Conservation (phyloP, 2,797 vertebrate species). For the Ctenopoma multispine region DNA sequence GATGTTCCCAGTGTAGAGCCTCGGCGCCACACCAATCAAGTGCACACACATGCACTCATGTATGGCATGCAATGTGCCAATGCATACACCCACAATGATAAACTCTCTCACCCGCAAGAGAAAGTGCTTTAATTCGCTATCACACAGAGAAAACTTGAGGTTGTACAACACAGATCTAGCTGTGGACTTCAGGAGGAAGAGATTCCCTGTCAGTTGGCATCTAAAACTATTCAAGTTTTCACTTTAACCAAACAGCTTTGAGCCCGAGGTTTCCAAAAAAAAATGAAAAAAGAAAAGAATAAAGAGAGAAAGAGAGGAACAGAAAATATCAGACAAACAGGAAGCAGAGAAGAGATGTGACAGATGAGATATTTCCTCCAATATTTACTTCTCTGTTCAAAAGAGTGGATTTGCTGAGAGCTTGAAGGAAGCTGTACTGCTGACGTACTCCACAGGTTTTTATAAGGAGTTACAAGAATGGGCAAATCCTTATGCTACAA, state of each 20-base stretch:
- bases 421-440: constrained; percentile 35
- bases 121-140: background rate
- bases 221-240: constrained; percentile 10
- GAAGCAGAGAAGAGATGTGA: constrained; percentile 15
- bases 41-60: constrained; percentile 39
- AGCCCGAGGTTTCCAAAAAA: constrained; percentile 28
- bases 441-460: constrained; percentile 48
- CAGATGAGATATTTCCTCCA: constrained; percentile 38
- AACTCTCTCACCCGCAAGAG: constrained; percentile 15
- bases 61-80: constrained; percentile 42
- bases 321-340: constrained; percentile 20
- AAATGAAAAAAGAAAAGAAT: constrained; percentile 3
- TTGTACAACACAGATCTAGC: constrained; percentile 24
- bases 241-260: constrained; percentile 22
- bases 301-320: constrained; percentile 2
- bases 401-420: constrained; percentile 32
- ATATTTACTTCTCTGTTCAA: constrained; percentile 42
- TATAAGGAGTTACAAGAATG: constrained; percentile 18
- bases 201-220: constrained; percentile 37
- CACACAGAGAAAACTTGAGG: constrained; percentile 40
- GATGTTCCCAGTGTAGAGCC: constrained; percentile 58
- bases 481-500: constrained; percentile 34
- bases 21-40: constrained; percentile 29
- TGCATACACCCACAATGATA: constrained; percentile 35
- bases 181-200: constrained; percentile 30